phyloP scores from a whole-genome alignment of 2,888 invertebrate genomes.

The Sarcophaga caerulescens region DNA sequence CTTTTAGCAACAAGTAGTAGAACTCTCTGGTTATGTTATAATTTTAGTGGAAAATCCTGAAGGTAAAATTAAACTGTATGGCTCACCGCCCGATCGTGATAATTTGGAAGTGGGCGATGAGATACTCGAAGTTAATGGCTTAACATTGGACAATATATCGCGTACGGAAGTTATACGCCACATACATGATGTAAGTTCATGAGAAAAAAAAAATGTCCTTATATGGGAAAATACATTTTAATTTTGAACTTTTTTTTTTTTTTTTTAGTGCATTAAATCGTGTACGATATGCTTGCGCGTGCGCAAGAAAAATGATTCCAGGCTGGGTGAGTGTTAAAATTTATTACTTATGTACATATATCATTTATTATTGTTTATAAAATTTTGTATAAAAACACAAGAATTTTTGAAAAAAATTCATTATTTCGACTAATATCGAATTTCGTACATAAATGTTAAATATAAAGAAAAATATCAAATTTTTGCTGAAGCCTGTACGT shows the following conservation, averaged over 20 bases:
- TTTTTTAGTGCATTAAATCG: constrained; percentile 95
- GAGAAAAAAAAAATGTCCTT: no score
- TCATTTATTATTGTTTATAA: no score
- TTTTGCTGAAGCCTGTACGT: no score
- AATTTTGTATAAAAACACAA: no score
- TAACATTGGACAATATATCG: constrained; percentile 93
- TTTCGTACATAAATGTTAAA: no score
- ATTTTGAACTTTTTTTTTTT: constrained; percentile 57
- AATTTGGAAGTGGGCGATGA: constrained; percentile 97
- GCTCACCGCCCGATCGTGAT: constrained; percentile 96
- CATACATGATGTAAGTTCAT: constrained; percentile 93
- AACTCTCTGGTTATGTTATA: constrained; percentile 97
- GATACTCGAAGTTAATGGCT: constrained; percentile 98
- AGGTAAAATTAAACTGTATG: constrained; percentile 96
- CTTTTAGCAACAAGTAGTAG: constrained; percentile 85
- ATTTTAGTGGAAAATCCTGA: constrained; percentile 96
- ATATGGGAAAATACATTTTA: constrained; percentile 8
- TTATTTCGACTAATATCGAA: no score
- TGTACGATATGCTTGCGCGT: constrained; percentile 97
- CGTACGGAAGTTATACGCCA: constrained; percentile 96
- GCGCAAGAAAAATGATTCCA: constrained; percentile 92
- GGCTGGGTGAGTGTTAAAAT: constrained; percentile 89
- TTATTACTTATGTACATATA: no score
- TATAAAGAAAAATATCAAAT: no score
- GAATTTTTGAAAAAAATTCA: no score